Evolutionary conservation across 2,113 vertebrate genomes (phyloP).

Genomic region (Lagopus leucura): DNA sequence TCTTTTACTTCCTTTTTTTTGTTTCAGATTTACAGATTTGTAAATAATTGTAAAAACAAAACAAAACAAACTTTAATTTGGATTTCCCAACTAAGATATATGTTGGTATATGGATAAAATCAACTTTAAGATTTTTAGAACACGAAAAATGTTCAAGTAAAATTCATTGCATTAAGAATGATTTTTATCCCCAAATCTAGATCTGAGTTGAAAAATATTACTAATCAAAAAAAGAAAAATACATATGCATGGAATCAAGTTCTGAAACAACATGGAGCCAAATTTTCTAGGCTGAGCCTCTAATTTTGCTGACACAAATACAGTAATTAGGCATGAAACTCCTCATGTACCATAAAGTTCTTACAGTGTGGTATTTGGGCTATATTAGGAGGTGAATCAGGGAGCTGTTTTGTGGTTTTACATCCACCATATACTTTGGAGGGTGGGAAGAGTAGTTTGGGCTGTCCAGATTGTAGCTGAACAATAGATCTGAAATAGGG

Average conservation of each 20-base stretch:
- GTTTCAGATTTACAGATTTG: background rate
- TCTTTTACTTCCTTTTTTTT: background rate
- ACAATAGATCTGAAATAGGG: slow-evolving; percentile 37
- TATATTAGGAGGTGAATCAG: slow-evolving; percentile 6
- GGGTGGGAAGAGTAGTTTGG: background rate
- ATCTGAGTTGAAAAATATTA: background rate
- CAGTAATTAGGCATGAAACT: background rate
- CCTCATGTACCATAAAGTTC: background rate
- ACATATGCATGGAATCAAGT: background rate
- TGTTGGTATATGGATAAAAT: background rate
- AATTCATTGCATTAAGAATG: background rate
- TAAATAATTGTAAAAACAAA: background rate
- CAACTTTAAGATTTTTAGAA: background rate
- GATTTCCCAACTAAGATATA: background rate
- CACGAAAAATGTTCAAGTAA: background rate
- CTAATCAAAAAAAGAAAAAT: background rate
- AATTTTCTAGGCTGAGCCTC: background rate
- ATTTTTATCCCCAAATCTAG: background rate
- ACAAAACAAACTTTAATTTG: background rate
- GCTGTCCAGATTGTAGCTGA: background rate
- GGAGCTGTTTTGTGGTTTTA: background rate
- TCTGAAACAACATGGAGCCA: background rate
- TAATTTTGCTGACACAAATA: background rate
- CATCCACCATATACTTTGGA: background rate
- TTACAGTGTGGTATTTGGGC: background rate